Percentiles rank a stretch among this genome's conserved stretches.
Evolutionary conservation across 2,888 invertebrate species (phyloP).

Genomic region (Darwinula stevensoni): DNA sequence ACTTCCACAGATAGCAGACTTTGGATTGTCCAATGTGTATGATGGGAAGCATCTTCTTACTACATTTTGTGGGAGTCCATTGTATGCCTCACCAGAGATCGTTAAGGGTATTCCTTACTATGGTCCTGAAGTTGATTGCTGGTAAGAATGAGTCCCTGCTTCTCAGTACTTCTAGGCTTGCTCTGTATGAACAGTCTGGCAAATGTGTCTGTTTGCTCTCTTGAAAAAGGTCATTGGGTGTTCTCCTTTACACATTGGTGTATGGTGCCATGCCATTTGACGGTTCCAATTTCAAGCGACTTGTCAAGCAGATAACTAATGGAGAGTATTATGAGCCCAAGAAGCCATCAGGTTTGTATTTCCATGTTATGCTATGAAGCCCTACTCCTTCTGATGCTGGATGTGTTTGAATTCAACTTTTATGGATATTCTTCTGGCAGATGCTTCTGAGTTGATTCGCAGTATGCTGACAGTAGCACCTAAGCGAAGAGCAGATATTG

Average conservation of each 20-base stretch:
- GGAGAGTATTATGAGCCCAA: conserved; percentile 94
- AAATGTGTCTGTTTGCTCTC: conserved; percentile 6
- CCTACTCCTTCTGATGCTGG: not conserved
- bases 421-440: conserved; percentile 18
- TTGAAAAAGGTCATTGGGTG: conserved; percentile 51
- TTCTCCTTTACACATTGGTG: conserved; percentile 82
- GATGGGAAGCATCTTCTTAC: conserved; percentile 52
- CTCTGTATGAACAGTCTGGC: not conserved
- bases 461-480: conserved; percentile 85
- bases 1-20: conserved; percentile 74
- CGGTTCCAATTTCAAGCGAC: conserved; percentile 85
- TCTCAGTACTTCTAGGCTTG: no score
- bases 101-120: conserved; percentile 86
- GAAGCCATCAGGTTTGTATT: conserved; percentile 48
- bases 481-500: conserved; percentile 57
- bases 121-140: conserved; percentile 57
- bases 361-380: not conserved
- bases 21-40: conserved; percentile 90
- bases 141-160: conserved; percentile 11
- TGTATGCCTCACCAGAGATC: conserved; percentile 91
- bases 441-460: conserved; percentile 71
- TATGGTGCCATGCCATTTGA: conserved; percentile 99
- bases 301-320: conserved; percentile 84
- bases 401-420: not conserved
- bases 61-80: conserved; percentile 84